Base-by-base conservation (phyloP, 2,888 invertebrate species). In the Schizaphis graminum region DNA sequence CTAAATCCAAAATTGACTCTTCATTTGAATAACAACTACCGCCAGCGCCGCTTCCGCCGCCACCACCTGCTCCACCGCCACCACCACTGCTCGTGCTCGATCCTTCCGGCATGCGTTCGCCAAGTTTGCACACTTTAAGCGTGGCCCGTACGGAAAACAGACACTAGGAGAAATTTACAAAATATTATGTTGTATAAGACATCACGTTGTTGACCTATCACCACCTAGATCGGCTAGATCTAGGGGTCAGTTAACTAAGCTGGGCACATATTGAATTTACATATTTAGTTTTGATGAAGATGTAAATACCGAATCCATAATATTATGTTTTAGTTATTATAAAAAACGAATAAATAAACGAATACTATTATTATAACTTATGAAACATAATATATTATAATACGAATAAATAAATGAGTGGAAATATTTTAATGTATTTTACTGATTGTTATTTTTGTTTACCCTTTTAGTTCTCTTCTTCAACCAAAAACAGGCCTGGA, bases 1-100 rank as follows among this genome's bases (percentile, higher is more conserved):
- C 98, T 92, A 99, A 96, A 95, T 99, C 99, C 88, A 98, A 96
- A 84, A 98, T 96, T 96, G 98, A 97, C 95, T 98, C 97, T 95
- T 97, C 97, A 67, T 96, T 96, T 21, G 96, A 95, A 95, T 96
- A 96, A 56, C 93, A 89, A 94, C 96, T 96, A 13, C 94, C 88
- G 26, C 93, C 88, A 88, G 94, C 85, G 95, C 96, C 96, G 21
- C 77, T 21, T 8, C 35, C 77, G 3, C 35, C 28, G 21, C 35
- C 77, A 4, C 35, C 77, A 21, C 21, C 77, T 7, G 21, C 35
- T 94, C 86, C 47, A 2, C 87, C 61, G 1, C 92, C 92, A 8
- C 91, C 91, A 4, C 67, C 49, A 28, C 97, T 97, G 56, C 97
- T 97, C 91, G 98, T 96, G 3, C 97, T 96, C 95, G 98, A 97